Evolutionary conservation across 2,113 vertebrate species (phyloP).

Genomic region (zebrafish (Danio rerio)): GRCz12tu NC_133193.1:22154501-22155000

Average conservation of each 20-base stretch:
- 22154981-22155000: constrained; percentile 76
- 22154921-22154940: constrained; percentile 66
- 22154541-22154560: not conserved
- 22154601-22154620: not conserved
- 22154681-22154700: not conserved
- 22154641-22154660: constrained; percentile 8
- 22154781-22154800: constrained; percentile 18
- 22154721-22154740: constrained; percentile 12
- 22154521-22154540: not conserved
- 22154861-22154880: constrained; percentile 37
- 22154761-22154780: not conserved
- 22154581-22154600: constrained; percentile 7
- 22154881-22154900: constrained; percentile 12
- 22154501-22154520: not conserved
- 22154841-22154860: constrained; percentile 46
- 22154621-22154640: not conserved
- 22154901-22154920: not conserved
- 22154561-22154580: constrained; percentile 17
- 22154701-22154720: not conserved
- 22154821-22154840: constrained; percentile 32
- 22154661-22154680: constrained; percentile 19
- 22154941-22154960: constrained; percentile 74
- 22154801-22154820: constrained; percentile 41
- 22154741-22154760: not conserved
- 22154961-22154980: constrained; percentile 75